Evolutionary conservation across 2,113 vertebrate species (phyloP), one percentile per base, ranked within the genome.

Genomic region (Cheirogaleus medius): DNA sequence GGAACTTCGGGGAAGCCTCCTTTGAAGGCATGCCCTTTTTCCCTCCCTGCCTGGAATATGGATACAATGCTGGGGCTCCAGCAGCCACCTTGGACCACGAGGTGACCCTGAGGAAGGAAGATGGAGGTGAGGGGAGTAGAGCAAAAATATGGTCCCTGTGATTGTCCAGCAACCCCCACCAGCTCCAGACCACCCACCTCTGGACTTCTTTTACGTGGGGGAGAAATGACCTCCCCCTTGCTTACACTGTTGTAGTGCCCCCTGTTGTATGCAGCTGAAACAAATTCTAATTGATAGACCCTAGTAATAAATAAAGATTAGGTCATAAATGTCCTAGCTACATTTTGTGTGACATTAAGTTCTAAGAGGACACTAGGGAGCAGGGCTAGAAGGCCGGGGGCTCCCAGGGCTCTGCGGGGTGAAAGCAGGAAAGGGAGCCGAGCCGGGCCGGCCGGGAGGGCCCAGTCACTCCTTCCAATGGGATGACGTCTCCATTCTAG

Each of bases 401-500:
- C 8, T 23, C 18, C 0, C 0, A 5, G n/a, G 77, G 58, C 32
- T 3, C 37, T 13, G 29, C 1, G 56, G 66, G 47, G 14, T 37
- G 44, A 37, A 6, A 63, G 52, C 44, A 32, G 23, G 4, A 29
- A 20, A 34, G 39, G 25, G 25, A 9, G 27, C 4, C 2, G 69
- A 81, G 34, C 9, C 29, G 23, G 68, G 25, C 47, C 9, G 34
- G 58, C 58, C 0, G 2, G 9, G 64, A 52, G 23, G 66, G 27
- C 29, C 5, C 0, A 10, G 5, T 29, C 18, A 25, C 29, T 1
- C 69, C 34, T 42, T 20, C 11, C 2, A 14, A 27, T 1, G 37
- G 42, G 37, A 42, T 34, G 2, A 2, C 0, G 0, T 21, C 44
- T 32, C n/a, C 17, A 0, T 17, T 74, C n/a, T n/a, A 15, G 11